Conservation (phyloP, 2,797 vertebrate species). For the Silurus lanzhouensis region DNA sequence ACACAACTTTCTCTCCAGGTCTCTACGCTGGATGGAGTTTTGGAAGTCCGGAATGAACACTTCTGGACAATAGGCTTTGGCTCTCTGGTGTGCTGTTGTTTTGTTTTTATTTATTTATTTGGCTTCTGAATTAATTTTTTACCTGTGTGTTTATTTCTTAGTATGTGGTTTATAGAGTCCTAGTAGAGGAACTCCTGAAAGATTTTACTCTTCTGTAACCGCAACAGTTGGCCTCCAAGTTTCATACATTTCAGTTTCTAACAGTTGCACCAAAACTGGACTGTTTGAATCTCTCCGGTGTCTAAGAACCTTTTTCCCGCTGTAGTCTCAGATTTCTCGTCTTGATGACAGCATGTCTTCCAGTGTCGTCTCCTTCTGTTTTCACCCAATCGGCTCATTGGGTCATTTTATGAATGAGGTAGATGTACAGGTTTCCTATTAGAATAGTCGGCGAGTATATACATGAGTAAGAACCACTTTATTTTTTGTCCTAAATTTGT, state of each 20-base stretch:
- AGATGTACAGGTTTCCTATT: too few species aligned
- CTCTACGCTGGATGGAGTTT: constrained; percentile 93
- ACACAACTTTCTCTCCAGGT: constrained; percentile 73
- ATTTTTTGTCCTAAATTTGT: background rate
- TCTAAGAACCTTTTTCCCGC: background rate
- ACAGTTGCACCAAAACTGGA: background rate
- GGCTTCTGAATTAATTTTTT: too few species aligned
- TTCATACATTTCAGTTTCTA: too few species aligned
- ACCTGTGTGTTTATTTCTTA: too few species aligned
- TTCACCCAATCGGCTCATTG: background rate
- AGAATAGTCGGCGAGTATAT: too few species aligned
- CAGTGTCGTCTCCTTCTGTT: background rate
- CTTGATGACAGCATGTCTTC: background rate
- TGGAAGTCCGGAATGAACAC: constrained; percentile 96
- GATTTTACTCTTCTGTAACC: too few species aligned
- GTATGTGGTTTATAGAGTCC: too few species aligned
- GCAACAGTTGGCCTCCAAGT: too few species aligned
- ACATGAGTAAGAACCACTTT: too few species aligned
- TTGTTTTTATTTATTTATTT: background rate
- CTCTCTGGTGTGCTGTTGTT: constrained; percentile 82
- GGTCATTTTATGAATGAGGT: background rate
- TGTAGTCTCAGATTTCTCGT: background rate
- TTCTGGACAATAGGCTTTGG: constrained; percentile 98
- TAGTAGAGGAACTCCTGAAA: too few species aligned
- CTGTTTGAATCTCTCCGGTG: background rate